A percentile compares a stretch with the other conserved stretches of the same genome.
phyloP scores from a whole-genome alignment of 1,140 invertebrate species.

The Trissolcus basalis region DNA sequence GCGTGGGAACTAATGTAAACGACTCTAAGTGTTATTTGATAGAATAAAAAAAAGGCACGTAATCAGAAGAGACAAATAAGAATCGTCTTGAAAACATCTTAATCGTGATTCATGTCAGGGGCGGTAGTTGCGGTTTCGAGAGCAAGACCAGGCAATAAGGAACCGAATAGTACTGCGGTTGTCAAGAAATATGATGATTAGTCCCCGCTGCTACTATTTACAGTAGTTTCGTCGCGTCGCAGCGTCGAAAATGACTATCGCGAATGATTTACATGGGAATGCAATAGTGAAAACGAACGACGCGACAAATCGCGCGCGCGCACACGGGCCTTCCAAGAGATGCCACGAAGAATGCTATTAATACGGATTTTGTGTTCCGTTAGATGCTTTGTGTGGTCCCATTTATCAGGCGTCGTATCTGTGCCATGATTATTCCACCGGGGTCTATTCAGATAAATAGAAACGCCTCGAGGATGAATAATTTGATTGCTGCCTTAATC shows the following conservation, averaged over 20 bases:
- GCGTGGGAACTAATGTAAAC: neutral
- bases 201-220: constrained; percentile 43
- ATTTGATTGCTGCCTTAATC: constrained; percentile 56
- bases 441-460: constrained; percentile 39
- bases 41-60: neutral
- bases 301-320: constrained; percentile 21
- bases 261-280: constrained; percentile 15
- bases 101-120: constrained; percentile 45
- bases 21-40: neutral
- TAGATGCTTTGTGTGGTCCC: constrained; percentile 59
- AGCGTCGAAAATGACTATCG: constrained; percentile 35
- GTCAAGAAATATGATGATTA: constrained; percentile 58
- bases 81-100: constrained; percentile 50
- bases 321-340: constrained; percentile 17
- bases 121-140: constrained; percentile 39
- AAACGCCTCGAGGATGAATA: constrained; percentile 53
- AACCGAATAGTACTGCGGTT: constrained; percentile 72
- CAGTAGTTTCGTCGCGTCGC: constrained; percentile 47
- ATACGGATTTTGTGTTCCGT: constrained; percentile 59
- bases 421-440: constrained; percentile 18
- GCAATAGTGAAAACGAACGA: constrained; percentile 45
- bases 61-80: constrained; percentile 6
- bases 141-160: constrained; percentile 68
- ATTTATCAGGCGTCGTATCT: constrained; percentile 52
- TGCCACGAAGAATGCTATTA: constrained; percentile 57